Percentiles rank a stretch among this genome's conserved stretches.
These are phyloP conservation scores for Mus minutoides DNA, from an alignment of 2,797 vertebrate species.

Conservation along the genomic window DNA sequence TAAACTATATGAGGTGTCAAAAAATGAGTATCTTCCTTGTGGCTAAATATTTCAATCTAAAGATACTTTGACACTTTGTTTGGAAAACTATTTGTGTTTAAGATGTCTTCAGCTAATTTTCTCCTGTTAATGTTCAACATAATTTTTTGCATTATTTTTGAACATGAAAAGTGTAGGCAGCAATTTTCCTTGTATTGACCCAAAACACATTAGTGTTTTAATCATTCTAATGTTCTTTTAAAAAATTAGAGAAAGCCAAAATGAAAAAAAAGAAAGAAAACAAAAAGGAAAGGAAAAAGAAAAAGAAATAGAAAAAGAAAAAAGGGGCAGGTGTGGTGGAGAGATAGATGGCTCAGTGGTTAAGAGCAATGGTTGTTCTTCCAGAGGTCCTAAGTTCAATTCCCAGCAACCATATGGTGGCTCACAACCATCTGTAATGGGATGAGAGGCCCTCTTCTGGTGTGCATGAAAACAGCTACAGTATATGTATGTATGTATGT, in stretches of 20 bases:
- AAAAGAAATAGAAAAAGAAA: too few relatives aligned
- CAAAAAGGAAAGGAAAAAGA: too few relatives aligned
- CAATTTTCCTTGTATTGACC: not conserved
- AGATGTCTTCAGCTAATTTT: slow-evolving; percentile 42
- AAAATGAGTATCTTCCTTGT: slow-evolving; percentile 20
- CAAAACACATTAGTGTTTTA: not conserved
- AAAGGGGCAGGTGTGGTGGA: too few relatives aligned
- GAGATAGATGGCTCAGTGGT: too few relatives aligned
- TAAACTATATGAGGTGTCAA: slow-evolving; percentile 35
- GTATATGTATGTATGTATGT: too few relatives aligned
- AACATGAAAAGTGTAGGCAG: slow-evolving; percentile 44
- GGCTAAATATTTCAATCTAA: slow-evolving; percentile 58
- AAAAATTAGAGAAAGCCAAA: not conserved
- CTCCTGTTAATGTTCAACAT: slow-evolving; percentile 42
- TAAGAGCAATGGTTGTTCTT: too few relatives aligned
- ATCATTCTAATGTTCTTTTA: not conserved
- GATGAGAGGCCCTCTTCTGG: too few relatives aligned
- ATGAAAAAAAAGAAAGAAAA: not conserved
- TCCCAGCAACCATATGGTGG: too few relatives aligned
- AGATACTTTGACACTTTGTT: not conserved
- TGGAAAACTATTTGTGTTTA: slow-evolving; percentile 59
- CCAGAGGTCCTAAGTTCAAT: too few relatives aligned
- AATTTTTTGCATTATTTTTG: slow-evolving; percentile 48
- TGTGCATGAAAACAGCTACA: too few relatives aligned
- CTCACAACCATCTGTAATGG: too few relatives aligned